Base-by-base conservation (phyloP, 2,888 invertebrate genomes). In the Crioceris asparagi region DNA sequence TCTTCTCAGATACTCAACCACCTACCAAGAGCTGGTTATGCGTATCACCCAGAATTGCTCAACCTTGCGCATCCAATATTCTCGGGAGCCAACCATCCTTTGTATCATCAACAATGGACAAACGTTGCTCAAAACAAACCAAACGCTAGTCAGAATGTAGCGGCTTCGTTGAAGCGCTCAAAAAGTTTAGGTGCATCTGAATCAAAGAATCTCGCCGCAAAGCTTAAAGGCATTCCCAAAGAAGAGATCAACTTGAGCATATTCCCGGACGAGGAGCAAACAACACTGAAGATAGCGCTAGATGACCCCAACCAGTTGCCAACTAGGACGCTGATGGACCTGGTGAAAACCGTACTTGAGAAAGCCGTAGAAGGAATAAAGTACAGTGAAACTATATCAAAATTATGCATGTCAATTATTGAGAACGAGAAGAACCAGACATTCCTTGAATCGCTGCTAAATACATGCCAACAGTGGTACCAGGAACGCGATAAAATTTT, bases 371-470 rank as follows among this genome's bases (percentile, higher is more conserved):
- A 87, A 64, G 82, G 83, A 4, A 64, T 65, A 29, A 73, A 82
- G 33, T 84, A 82, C 64, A 84, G 86, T 29, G 75, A 85, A 58
- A 79, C 87, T 16, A 85, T 86, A 35, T 86, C 90, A 7, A 79
- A 87, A 44, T 72, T 88, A 47, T 90, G 88, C 64, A 79, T 88
- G 54, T 78, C 80, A 41, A 86, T 90, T 33, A 86, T 88, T 49
- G 86, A 87, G 71, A 82, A 80, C 62, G 91, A 91, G 67, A 77
- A 77, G 54, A 82, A 81, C 48, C 85, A 87, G 67, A 90, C 88
- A 27, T 91, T 90, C 65, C 70, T 90, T 53, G 91, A 91, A 67
- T 84, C 87, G 23, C 69, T 91, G 48, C 71, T 91, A 48, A 91
- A 91, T 64, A 86, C 83, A 26, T 88, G 87, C 63, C 84, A 88